Percentiles rank a stretch among this genome's conserved stretches.
Conservation (phyloP, 1,140 invertebrate genomes). For the Parapsyche elsis region DNA sequence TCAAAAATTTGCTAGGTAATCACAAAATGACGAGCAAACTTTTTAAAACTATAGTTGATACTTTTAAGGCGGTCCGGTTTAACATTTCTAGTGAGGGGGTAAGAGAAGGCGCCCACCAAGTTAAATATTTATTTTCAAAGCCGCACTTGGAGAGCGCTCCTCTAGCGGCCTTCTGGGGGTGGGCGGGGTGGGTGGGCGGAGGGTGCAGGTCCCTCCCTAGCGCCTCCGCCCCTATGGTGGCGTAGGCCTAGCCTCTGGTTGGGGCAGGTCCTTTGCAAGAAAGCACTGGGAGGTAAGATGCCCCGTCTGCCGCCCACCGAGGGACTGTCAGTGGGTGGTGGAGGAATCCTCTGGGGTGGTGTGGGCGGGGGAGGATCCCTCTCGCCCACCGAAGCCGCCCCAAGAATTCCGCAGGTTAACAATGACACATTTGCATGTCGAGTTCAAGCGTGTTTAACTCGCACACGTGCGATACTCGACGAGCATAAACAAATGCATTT, state of each 20-base stretch:
- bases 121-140: constrained; percentile 41
- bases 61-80: not conserved
- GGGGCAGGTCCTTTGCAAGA: constrained; percentile 52
- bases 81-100: not conserved
- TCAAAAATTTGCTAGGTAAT: too few relatives aligned
- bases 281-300: constrained; percentile 47
- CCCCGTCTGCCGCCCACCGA: constrained; percentile 31
- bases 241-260: constrained; percentile 37
- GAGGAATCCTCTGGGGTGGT: not conserved
- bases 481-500: too few relatives aligned
- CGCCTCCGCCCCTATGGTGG: not conserved
- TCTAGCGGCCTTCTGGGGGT: constrained; percentile 3
- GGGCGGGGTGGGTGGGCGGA: not conserved
- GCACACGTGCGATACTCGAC: not conserved
- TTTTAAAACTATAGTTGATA: too few relatives aligned
- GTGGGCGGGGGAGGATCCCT: not conserved
- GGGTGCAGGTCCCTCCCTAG: not conserved
- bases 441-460: constrained; percentile 18
- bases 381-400: not conserved
- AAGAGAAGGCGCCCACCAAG: not conserved
- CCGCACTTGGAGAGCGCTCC: constrained; percentile 32
- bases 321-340: not conserved
- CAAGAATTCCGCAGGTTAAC: constrained; percentile 20
- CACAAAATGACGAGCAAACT: too few relatives aligned
- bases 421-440: constrained; percentile 29